Conservation (phyloP, 1,140 invertebrate species). For the Psilanteris sp. region DNA sequence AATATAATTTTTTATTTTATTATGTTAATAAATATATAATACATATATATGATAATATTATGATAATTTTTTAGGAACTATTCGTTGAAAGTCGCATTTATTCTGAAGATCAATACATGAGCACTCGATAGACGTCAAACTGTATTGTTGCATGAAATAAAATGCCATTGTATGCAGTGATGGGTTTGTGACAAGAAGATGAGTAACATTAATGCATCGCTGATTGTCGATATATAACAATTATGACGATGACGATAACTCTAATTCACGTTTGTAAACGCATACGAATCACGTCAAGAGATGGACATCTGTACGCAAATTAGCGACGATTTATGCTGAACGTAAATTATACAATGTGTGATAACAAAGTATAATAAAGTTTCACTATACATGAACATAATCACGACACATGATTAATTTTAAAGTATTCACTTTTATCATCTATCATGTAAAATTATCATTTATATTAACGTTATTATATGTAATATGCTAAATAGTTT, state of each 20-base stretch:
- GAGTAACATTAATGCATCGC: constrained; percentile 38
- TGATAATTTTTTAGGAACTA: constrained; percentile 23
- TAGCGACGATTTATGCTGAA: constrained; percentile 36
- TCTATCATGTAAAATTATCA: too few species aligned
- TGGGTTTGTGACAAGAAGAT: constrained; percentile 32
- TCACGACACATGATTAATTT: too few species aligned
- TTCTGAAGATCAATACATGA: constrained; percentile 24
- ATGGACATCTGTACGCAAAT: constrained; percentile 56
- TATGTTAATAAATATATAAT: too few species aligned
- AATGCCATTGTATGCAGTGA: constrained; percentile 30
- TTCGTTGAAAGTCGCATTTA: constrained; percentile 29
- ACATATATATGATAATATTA: too few species aligned
- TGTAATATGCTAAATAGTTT: too few species aligned
- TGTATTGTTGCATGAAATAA: constrained; percentile 29
- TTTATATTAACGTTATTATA: too few species aligned
- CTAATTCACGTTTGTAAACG: constrained; percentile 43
- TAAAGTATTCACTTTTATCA: too few species aligned
- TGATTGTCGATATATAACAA: constrained; percentile 50
- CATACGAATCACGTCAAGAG: constrained; percentile 35
- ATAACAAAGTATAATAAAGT: constrained; percentile 56
- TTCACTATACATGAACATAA: constrained; percentile 3
- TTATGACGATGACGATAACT: constrained; percentile 52
- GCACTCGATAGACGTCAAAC: constrained; percentile 30
- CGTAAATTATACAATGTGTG: constrained; percentile 37
- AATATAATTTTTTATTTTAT: too few species aligned